These are phyloP conservation scores for Rhingia rostrata DNA, from an alignment of 2,888 invertebrate species.

Conservation along the genomic window DNA sequence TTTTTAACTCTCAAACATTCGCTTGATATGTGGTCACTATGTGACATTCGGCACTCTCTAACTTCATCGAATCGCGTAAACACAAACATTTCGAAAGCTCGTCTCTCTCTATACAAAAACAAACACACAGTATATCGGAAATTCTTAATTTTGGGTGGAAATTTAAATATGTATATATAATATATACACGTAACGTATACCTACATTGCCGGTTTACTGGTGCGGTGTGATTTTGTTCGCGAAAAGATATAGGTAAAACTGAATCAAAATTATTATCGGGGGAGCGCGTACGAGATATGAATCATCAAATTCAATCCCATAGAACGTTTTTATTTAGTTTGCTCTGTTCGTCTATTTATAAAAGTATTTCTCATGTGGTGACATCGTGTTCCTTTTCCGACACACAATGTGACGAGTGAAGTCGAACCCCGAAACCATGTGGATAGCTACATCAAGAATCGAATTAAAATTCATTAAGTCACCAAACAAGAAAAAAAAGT, in stretches of 20 bases:
- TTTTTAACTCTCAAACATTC: too few species aligned
- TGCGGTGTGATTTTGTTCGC: conserved; percentile 27
- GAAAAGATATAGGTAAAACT: conserved; percentile 7
- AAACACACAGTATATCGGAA: too few species aligned
- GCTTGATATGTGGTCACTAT: too few species aligned
- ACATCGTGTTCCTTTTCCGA: conserved; percentile 49
- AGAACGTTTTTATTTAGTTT: background rate
- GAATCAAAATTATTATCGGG: conserved; percentile 12
- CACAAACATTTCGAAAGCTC: too few species aligned
- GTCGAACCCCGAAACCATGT: conserved; percentile 11
- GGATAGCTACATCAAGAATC: conserved; percentile 1
- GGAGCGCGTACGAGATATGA: conserved; percentile 49
- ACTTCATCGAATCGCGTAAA: too few species aligned
- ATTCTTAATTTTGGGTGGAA: too few species aligned
- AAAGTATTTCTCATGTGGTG: conserved; percentile 57
- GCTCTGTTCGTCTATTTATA: conserved; percentile 43
- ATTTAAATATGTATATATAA: too few species aligned
- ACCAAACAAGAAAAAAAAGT: conserved; percentile 8
- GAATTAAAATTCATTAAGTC: conserved; percentile 4
- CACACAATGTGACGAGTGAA: conserved; percentile 34
- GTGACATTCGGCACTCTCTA: too few species aligned
- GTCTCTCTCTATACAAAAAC: too few species aligned
- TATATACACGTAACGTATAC: background rate
- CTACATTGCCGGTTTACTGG: conserved; percentile 37
- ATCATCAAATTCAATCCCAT: conserved; percentile 32